Evolutionary conservation across 2,888 invertebrate genomes (phyloP).

Genomic region (Ochropacha duplaris): DNA sequence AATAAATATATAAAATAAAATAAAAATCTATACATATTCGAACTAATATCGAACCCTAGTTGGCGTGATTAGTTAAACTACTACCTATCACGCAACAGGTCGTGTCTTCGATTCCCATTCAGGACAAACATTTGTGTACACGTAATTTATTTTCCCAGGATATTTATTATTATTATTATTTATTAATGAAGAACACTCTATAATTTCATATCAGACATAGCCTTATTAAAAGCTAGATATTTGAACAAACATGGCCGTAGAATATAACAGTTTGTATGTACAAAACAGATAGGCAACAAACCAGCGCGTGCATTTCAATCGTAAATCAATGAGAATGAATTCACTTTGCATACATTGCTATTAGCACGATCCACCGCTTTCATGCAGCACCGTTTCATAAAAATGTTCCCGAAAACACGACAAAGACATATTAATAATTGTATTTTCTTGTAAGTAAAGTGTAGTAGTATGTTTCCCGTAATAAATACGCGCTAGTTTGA

Average conservation of each 20-base stretch:
- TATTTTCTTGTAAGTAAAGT: neutral
- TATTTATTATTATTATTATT: no score
- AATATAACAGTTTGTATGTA: neutral
- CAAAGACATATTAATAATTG: constrained; percentile 2
- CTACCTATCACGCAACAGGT: no score
- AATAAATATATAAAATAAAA: no score
- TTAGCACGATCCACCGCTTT: constrained; percentile 55
- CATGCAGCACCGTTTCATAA: constrained; percentile 25
- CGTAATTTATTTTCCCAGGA: no score
- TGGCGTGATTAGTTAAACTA: no score
- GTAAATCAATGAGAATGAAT: constrained; percentile 62
- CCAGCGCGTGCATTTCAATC: constrained; percentile 43
- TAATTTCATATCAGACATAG: neutral
- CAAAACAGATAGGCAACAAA: neutral
- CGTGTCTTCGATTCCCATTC: no score
- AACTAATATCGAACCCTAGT: neutral
- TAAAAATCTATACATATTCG: no score
- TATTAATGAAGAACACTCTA: neutral
- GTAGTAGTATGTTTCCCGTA: neutral
- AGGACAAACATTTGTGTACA: no score
- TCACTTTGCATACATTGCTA: constrained; percentile 58
- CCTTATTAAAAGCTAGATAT: neutral
- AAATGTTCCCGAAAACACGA: constrained; percentile 13
- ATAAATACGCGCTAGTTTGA: neutral
- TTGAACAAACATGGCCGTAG: neutral